Evolutionary conservation across 2,888 invertebrate genomes (phyloP).

Genomic region (Patella pellucida): DNA sequence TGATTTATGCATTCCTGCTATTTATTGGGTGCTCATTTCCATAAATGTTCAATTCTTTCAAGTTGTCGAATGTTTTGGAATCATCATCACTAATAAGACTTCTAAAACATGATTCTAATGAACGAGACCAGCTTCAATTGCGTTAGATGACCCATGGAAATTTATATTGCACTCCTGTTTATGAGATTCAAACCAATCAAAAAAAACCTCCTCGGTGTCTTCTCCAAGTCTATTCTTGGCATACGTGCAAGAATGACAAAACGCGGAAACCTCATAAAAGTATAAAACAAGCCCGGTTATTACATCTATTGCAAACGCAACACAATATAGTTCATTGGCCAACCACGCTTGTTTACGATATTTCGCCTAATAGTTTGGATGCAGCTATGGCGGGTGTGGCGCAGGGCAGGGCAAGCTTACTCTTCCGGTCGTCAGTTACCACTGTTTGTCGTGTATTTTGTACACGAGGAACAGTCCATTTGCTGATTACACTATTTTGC

Average conservation of each 20-base stretch:
- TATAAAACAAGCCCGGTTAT: constrained; percentile 13
- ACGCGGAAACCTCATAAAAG: constrained; percentile 4
- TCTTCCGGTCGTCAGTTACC: no score
- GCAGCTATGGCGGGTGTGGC: no score
- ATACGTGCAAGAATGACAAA: constrained; percentile 13
- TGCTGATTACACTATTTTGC: no score
- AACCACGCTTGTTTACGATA: no score
- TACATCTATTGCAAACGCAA: constrained; percentile 14
- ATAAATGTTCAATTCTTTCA: no score
- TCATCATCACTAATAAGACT: not conserved
- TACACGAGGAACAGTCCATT: no score
- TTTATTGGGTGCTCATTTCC: no score
- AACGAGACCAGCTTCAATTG: not conserved
- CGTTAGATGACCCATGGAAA: not conserved
- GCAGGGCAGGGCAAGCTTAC: no score
- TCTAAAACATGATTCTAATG: not conserved
- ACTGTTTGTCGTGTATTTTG: no score
- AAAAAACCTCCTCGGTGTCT: not conserved
- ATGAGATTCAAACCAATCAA: not conserved
- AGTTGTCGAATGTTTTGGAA: not conserved
- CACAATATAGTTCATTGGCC: no score
- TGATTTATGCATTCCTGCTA: no score
- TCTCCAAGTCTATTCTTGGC: not conserved
- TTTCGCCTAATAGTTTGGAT: no score
- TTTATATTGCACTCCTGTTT: not conserved